Evolutionary conservation across 2,888 invertebrate genomes (phyloP).

Genomic region (Patella ulyssiponensis): DNA sequence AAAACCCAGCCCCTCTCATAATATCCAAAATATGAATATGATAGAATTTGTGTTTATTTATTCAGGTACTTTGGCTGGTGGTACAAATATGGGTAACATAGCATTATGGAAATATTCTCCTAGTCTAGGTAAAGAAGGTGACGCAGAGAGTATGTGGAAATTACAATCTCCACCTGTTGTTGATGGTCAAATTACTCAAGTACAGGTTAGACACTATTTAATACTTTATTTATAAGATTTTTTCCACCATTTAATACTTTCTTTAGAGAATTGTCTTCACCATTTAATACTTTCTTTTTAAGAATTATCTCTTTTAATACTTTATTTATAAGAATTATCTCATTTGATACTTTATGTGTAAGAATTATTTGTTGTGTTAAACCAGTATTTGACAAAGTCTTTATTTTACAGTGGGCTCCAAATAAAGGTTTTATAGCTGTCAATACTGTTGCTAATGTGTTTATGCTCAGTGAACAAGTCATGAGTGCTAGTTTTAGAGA

Average conservation of each 20-base stretch:
- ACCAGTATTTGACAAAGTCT: slow-evolving; percentile 5
- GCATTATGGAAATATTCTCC: slow-evolving; percentile 83
- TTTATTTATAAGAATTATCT: not conserved
- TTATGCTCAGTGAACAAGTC: slow-evolving; percentile 88
- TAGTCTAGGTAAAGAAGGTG: slow-evolving; percentile 70
- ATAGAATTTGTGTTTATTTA: not conserved
- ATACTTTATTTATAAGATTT: too few species aligned
- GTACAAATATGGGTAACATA: slow-evolving; percentile 90
- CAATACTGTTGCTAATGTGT: slow-evolving; percentile 79
- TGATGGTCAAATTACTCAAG: slow-evolving; percentile 71
- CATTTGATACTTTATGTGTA: not conserved
- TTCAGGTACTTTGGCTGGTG: slow-evolving; percentile 85
- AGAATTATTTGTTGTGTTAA: not conserved
- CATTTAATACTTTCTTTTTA: too few species aligned
- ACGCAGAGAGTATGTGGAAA: slow-evolving; percentile 86
- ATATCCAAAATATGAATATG: too few species aligned
- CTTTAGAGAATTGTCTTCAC: too few species aligned
- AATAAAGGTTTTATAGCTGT: slow-evolving; percentile 72
- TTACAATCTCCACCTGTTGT: slow-evolving; percentile 79
- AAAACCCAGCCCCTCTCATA: too few species aligned
- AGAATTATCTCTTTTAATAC: too few species aligned
- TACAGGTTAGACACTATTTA: slow-evolving; percentile 71
- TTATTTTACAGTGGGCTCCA: slow-evolving; percentile 75
- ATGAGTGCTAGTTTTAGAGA: slow-evolving; percentile 85
- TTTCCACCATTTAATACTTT: too few species aligned